Conservation (phyloP, 2,888 invertebrate species). For the Anthoptus insignis region DNA sequence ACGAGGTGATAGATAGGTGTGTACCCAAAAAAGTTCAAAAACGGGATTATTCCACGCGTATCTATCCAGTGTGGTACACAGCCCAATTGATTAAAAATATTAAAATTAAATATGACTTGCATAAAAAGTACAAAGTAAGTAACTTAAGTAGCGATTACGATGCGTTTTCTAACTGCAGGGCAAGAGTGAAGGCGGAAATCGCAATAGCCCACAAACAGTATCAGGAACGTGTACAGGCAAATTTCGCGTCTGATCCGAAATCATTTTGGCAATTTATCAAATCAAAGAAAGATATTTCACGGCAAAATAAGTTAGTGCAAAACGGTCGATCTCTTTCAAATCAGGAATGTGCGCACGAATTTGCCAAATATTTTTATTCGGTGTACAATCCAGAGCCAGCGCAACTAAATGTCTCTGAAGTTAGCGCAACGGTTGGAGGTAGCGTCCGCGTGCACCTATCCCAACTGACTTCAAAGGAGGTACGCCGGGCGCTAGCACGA, state of each 20-base stretch:
- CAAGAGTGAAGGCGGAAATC: no score
- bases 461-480: not conserved
- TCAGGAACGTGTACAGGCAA: not conserved
- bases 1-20: conserved; percentile 32
- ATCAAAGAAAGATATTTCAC: no score
- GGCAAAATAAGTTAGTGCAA: no score
- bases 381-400: not conserved
- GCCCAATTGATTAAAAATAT: no score
- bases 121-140: no score
- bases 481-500: not conserved
- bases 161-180: no score
- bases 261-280: no score
- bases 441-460: not conserved
- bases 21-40: not conserved
- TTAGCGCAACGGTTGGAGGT: not conserved
- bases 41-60: not conserved
- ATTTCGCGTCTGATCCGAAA: not conserved
- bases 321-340: not conserved
- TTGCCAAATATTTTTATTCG: not conserved
- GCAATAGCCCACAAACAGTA: not conserved
- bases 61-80: no score
- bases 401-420: not conserved
- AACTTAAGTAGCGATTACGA: no score
- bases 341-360: not conserved
- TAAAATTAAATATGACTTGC: no score